A percentile compares a stretch with the other conserved stretches of the same genome.
These are phyloP conservation scores for Chaetura pelagica DNA, from an alignment of 2,113 vertebrate genomes.

Conservation along the genomic window DNA sequence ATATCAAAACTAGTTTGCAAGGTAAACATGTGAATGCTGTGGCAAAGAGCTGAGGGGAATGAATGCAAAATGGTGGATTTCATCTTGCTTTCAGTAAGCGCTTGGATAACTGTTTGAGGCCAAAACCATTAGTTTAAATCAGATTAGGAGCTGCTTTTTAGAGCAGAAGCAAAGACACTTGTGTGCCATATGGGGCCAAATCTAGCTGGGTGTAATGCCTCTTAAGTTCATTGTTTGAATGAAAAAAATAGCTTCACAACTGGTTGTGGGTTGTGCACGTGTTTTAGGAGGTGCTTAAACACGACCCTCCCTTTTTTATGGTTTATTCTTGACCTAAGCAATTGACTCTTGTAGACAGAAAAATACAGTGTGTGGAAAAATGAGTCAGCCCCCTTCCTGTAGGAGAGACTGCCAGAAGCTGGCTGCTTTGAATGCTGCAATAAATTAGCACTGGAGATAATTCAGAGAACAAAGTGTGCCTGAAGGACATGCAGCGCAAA, in stretches of 20 bases:
- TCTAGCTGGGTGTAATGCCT: background rate
- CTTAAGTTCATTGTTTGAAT: background rate
- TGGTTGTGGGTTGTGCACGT: background rate
- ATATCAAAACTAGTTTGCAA: background rate
- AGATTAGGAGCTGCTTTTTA: background rate
- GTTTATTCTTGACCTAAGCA: conserved; percentile 52
- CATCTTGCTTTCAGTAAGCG: background rate
- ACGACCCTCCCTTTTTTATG: background rate
- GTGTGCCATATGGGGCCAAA: background rate
- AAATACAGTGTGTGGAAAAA: conserved; percentile 47
- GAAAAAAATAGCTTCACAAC: background rate
- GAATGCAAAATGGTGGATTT: background rate
- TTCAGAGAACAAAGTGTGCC: conserved; percentile 58
- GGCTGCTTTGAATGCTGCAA: conserved; percentile 24
- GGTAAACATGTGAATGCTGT: background rate
- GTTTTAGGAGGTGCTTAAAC: background rate
- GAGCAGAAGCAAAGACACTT: background rate
- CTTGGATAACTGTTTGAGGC: background rate
- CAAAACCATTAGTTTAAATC: background rate
- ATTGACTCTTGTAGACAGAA: conserved; percentile 27
- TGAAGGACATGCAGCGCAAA: conserved; percentile 13
- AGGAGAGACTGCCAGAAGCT: conserved; percentile 35
- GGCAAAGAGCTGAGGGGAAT: background rate
- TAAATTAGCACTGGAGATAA: conserved; percentile 54
- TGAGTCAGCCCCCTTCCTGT: conserved; percentile 58